Base-by-base conservation (phyloP, 2,797 vertebrate species). In the Thalassophryne amazonica region DNA sequence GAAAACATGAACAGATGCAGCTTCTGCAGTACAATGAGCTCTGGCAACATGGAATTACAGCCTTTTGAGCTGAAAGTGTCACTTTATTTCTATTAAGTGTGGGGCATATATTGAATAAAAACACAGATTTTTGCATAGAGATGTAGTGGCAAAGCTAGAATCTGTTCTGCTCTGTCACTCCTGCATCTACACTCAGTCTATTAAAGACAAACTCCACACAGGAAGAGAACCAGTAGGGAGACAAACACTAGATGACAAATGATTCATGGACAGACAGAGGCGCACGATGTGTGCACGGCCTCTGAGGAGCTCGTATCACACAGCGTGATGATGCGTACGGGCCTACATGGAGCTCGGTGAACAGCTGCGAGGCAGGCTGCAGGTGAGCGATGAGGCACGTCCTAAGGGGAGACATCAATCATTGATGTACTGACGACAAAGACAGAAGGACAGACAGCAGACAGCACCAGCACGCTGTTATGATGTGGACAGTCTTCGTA, bases 381-480 rank as follows among this genome's bases (percentile, higher is more conserved):
- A 82, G 85, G 85, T 86, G 86, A 85, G 83, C 79, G 82, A 86
- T 78, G 82, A 85, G 73, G 77, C 75, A 69, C 69, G 66, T 81
- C 64, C 69, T 75, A 15, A 0, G 27, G 73, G 76, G 71, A 62
- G 60, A 60, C 73, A 78, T 86, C 80, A 78, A 79, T 86, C 81
- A 84, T 54, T 74, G 65, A 79, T 72, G 48, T 52, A 59, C 29
- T 73, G 80, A 88, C 77, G 49, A 30, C 40, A 37, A 52, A 77
- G 69, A 61, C 41, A 67, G 63, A 60, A 49, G 57, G 55, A 46
- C 51, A 67, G 58, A 52, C 53, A 56, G 42, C 15, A 45, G 21
- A 45, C 57, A 66, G 51, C 54, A 69, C 63, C 73, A 74, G 61
- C 43, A 50, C 52, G 48, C 37, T 60, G 47, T 22, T n/a, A 33